Base-by-base conservation (phyloP, 1,140 invertebrate genomes). In the Euura lappo region DNA sequence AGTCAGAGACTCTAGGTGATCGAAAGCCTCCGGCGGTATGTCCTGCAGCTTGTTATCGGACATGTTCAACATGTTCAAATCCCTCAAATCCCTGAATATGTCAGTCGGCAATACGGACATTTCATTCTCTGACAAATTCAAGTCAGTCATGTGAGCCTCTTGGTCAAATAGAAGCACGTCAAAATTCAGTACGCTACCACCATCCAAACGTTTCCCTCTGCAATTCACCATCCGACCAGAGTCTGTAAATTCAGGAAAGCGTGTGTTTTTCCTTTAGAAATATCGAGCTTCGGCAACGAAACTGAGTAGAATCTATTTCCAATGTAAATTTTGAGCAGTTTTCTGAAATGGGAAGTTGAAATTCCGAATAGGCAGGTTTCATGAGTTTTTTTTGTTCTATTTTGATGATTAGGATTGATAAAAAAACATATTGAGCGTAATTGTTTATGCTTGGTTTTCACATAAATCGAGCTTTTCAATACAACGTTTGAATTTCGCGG, bases 61-160 rank as follows among this genome's bases (percentile, higher is more conserved):
- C 42, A 84, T 44, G 75, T 83, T 80, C 43, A 84, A 70, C 4
- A 45, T 75, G 71, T 76, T 76, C 6, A 84, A 47, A 60, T 51
- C 6, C 64, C 74, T 74, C 10, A 79, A 46, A 2, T 70, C 77
- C 44, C 71, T 74, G 13, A 81, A 66, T 13, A 76, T 72, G 44
- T 76, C 73, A 43, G 6, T 44, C 2, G 79, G 71, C 71, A 82
- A 65, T 2, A 71, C 44, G 8, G 28, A 11, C 45, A 83, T 73
- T 13, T 75, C 68, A 11, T 83, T 81, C 42, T 76, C 76, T n/a
- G 81, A 79, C 44, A 82, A 69, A 66, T 79, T 72, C 51, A 83
- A 74, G 68, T 77, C 73, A 65, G 75, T 72, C 13, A 77, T 10
- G 6, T 13, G 5, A 68, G 28, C 8, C 67, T 73, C 28, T 3